Evolutionary conservation across 64 coral and sea anemone species (phyloP).

Genomic region (Montipora foliosa): DNA sequence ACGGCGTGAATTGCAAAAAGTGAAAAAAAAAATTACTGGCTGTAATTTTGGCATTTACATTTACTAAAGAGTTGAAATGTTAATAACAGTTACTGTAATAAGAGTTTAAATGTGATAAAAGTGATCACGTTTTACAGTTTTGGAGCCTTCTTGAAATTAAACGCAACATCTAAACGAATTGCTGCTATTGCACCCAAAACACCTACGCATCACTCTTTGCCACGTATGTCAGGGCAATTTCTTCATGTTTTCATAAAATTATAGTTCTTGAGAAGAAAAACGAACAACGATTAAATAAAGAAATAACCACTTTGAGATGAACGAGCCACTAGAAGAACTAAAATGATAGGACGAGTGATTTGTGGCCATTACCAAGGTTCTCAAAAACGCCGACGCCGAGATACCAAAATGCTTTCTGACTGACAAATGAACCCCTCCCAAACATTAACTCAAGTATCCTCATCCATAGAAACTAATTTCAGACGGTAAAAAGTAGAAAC

Average conservation of each 20-base stretch:
- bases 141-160: neutral
- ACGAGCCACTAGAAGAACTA: neutral
- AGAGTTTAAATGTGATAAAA: too few species aligned
- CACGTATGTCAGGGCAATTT: neutral
- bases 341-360: neutral
- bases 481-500: neutral
- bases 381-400: neutral
- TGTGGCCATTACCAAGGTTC: neutral
- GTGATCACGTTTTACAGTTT: neutral
- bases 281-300: neutral
- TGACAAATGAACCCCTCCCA: constrained; percentile 54
- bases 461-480: neutral
- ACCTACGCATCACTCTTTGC: too few species aligned
- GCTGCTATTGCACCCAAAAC: too few species aligned
- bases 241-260: neutral
- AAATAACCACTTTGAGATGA: neutral
- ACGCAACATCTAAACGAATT: too few species aligned
- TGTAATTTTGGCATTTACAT: neutral
- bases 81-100: neutral
- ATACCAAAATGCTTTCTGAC: neutral
- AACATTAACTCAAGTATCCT: neutral
- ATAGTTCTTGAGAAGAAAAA: neutral
- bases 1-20: too few species aligned
- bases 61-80: neutral
- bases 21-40: neutral